Evolutionary conservation across 2,888 invertebrate species (phyloP).

Genomic region (Temnothorax ravouxi): DNA sequence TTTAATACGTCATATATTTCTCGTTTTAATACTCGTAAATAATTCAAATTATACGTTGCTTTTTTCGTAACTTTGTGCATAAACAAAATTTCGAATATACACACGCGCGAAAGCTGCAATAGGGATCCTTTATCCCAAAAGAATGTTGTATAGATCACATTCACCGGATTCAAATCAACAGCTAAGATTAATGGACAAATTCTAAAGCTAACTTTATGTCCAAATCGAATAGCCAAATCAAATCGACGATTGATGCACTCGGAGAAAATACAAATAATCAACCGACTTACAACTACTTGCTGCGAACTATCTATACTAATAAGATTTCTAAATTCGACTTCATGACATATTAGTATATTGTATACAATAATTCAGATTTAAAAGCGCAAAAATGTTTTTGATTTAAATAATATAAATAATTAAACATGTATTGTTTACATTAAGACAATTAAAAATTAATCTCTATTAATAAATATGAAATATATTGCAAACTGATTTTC

Average conservation of each 20-base stretch:
- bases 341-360: not conserved
- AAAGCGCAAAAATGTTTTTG: not conserved
- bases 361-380: not conserved
- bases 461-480: not conserved
- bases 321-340: not conserved
- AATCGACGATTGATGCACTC: slow-evolving; percentile 3
- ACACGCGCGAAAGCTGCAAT: slow-evolving; percentile 8
- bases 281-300: not conserved
- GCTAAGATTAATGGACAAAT: slow-evolving; percentile 56
- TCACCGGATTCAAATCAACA: slow-evolving; percentile 54
- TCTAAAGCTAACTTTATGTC: slow-evolving; percentile 50
- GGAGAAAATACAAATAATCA: slow-evolving; percentile 3
- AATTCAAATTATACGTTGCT: slow-evolving; percentile 35
- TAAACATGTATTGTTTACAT: not conserved
- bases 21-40: slow-evolving; percentile 44
- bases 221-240: slow-evolving; percentile 46
- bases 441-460: not conserved
- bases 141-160: slow-evolving; percentile 51
- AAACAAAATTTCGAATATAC: slow-evolving; percentile 15
- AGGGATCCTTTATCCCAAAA: slow-evolving; percentile 29
- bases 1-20: not conserved
- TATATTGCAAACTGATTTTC: not conserved
- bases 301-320: not conserved
- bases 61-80: not conserved
- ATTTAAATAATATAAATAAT: slow-evolving; percentile 2